These are phyloP conservation scores for Hypselothyrea guttata DNA, from an alignment of 2,888 invertebrate genomes.

Conservation along the genomic window DNA sequence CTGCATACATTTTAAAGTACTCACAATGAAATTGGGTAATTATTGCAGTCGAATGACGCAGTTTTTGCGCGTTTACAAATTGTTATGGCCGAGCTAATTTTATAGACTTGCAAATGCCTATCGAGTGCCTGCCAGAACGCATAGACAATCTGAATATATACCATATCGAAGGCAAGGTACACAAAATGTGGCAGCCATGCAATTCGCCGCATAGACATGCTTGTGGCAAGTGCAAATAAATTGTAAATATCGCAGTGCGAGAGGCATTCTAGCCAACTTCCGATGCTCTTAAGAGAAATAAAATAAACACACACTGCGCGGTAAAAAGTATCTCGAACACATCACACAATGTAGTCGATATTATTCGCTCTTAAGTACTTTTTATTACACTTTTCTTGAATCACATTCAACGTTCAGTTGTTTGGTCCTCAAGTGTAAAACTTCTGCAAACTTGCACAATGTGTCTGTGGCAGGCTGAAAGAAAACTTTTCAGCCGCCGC, in stretches of 20 bases:
- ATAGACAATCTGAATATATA: conserved; percentile 2
- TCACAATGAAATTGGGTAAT: conserved; percentile 13
- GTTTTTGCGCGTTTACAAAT: conserved; percentile 10
- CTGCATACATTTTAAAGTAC: conserved; percentile 8
- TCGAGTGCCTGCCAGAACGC: conserved; percentile 12
- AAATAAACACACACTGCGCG: too few species aligned
- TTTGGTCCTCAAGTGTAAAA: too few species aligned
- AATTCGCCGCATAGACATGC: conserved; percentile 40
- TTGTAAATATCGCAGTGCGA: too few species aligned
- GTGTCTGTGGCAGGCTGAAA: too few species aligned
- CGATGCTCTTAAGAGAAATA: too few species aligned
- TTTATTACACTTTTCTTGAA: too few species aligned
- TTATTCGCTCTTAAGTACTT: too few species aligned
- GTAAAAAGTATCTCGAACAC: too few species aligned
- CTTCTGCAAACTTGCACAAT: neutral
- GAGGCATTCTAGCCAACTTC: too few species aligned
- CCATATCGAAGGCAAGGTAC: neutral
- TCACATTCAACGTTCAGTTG: too few species aligned
- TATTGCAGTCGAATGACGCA: conserved; percentile 32
- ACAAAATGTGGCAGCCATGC: conserved; percentile 3
- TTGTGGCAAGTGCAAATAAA: too few species aligned
- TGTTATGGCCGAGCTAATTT: conserved; percentile 39
- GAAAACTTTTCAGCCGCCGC: neutral
- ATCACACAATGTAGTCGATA: too few species aligned
- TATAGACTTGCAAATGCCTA: conserved; percentile 21